Conservation (phyloP, 2,113 vertebrate species). For the Pterophyllum scalare region DNA sequence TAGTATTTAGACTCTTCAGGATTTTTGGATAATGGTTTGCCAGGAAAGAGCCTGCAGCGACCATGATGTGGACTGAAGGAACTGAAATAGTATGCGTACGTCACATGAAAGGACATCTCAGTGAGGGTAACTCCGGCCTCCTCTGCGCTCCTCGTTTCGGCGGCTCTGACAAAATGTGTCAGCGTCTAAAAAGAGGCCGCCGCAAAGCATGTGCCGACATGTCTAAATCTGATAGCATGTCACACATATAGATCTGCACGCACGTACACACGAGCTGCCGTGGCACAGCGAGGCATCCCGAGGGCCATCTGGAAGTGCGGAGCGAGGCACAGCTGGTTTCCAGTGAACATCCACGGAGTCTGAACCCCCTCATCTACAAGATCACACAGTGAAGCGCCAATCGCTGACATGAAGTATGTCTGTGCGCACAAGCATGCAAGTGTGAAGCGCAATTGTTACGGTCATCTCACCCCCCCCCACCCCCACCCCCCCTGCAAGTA, state of each 20-base stretch:
- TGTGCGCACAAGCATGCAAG: not conserved
- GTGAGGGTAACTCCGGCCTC: slow-evolving; percentile 39
- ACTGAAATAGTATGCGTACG: slow-evolving; percentile 20
- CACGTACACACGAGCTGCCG: not conserved
- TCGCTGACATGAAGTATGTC: slow-evolving; percentile 23
- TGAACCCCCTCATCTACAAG: slow-evolving; percentile 58
- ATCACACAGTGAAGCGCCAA: slow-evolving; percentile 44
- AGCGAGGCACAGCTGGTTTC: slow-evolving; percentile 74
- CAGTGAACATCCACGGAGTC: slow-evolving; percentile 44
- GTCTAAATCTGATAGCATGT: slow-evolving; percentile 70
- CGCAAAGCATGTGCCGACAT: slow-evolving; percentile 67
- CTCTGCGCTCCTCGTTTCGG: slow-evolving; percentile 44
- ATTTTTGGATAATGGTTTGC: slow-evolving; percentile 50
- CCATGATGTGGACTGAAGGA: slow-evolving; percentile 39
- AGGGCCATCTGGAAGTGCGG: slow-evolving; percentile 73
- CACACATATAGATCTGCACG: slow-evolving; percentile 28
- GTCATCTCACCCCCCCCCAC: not conserved
- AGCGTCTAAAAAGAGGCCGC: slow-evolving; percentile 58
- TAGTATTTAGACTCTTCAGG: not conserved
- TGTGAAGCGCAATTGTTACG: not conserved
- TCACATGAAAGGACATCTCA: slow-evolving; percentile 53
- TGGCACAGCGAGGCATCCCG: slow-evolving; percentile 50
- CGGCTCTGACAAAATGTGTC: slow-evolving; percentile 69
- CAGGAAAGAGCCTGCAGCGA: slow-evolving; percentile 44
- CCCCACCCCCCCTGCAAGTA: slow-evolving; percentile 23